Conservation (phyloP, 1,140 invertebrate species). For the Drosophila burlai region DNA sequence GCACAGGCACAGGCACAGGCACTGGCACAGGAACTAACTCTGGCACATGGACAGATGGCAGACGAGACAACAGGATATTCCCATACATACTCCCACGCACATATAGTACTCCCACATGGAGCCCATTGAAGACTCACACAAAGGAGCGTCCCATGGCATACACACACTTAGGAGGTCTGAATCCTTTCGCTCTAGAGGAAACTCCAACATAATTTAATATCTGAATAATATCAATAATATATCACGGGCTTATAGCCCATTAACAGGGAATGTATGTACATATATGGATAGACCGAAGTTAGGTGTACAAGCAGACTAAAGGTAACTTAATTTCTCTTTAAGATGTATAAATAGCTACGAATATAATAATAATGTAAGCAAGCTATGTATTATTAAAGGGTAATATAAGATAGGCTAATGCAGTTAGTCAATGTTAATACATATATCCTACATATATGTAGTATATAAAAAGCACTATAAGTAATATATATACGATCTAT, state of each 20-base stretch:
- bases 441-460: too few species aligned
- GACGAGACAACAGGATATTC: constrained; percentile 5
- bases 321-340: not conserved
- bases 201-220: not conserved
- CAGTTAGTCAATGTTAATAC: too few species aligned
- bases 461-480: too few species aligned
- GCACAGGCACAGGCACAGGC: not conserved
- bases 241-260: not conserved
- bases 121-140: not conserved
- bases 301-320: not conserved
- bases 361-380: too few species aligned
- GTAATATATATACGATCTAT: too few species aligned
- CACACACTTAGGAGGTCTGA: not conserved
- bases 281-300: not conserved
- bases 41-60: not conserved
- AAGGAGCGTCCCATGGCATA: not conserved
- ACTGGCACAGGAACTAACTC: not conserved
- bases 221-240: not conserved
- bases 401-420: not conserved
- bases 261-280: not conserved
- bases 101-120: not conserved
- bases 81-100: not conserved
- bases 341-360: not conserved
- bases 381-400: too few species aligned
- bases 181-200: not conserved